A percentile compares a stretch with the other conserved stretches of the same genome.
Evolutionary conservation across 2,113 vertebrate species (phyloP).

Genomic region (Heterochromis multidens): DNA sequence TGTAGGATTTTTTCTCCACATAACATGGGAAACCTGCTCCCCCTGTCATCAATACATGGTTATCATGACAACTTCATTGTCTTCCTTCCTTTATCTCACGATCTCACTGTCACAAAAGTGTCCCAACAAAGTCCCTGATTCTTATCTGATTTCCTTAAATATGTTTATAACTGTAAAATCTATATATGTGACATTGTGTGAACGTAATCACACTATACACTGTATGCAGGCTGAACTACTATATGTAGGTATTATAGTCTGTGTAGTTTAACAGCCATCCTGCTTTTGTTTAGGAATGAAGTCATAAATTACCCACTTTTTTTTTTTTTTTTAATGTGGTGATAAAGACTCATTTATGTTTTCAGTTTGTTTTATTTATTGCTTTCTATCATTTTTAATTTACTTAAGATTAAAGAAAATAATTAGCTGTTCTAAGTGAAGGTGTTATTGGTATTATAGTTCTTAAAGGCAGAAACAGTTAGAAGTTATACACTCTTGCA

Average conservation of each 20-base stretch:
- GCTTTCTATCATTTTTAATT: background rate
- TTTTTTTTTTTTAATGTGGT: background rate
- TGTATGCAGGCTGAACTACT: background rate
- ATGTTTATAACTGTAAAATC: background rate
- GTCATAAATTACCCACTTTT: background rate
- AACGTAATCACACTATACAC: background rate
- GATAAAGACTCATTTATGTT: too few relatives aligned
- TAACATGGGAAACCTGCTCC: too few relatives aligned
- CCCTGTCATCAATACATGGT: too few relatives aligned
- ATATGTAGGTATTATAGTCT: too few relatives aligned
- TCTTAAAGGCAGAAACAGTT: background rate
- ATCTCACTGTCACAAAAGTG: too few relatives aligned
- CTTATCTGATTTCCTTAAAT: background rate
- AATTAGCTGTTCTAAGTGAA: background rate
- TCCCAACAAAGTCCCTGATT: fast-evolving
- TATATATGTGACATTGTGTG: background rate
- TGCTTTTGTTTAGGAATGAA: background rate
- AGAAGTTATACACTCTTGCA: background rate
- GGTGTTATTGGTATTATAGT: background rate
- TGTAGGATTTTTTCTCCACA: too few relatives aligned
- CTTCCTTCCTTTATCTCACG: too few relatives aligned
- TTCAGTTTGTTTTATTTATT: background rate
- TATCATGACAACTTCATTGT: too few relatives aligned
- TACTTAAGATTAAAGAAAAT: background rate
- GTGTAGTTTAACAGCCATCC: too few relatives aligned